These are phyloP conservation scores for Nomia melanderi DNA, from an alignment of 1,140 invertebrate species.

Conservation along the genomic window DNA sequence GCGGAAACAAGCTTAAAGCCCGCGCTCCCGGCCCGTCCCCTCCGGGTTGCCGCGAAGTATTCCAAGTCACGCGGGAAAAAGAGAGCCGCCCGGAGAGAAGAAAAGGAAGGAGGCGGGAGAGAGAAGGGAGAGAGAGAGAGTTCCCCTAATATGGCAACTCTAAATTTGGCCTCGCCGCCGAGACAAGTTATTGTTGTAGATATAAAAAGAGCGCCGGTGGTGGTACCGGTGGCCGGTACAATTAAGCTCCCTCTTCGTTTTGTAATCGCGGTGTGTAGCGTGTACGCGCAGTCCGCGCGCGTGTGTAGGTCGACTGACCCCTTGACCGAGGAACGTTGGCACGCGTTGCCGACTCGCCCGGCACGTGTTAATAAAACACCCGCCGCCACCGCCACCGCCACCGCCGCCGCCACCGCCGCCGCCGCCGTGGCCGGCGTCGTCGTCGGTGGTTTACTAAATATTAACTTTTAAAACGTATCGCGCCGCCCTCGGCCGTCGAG, in stretches of 20 bases:
- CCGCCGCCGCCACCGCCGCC: neutral
- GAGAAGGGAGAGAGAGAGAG: too few relatives aligned
- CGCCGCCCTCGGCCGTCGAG: neutral
- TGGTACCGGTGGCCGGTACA: constrained; percentile 13
- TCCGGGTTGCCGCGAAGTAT: constrained; percentile 3
- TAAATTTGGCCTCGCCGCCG: constrained; percentile 41
- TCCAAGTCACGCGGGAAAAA: neutral
- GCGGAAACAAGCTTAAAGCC: constrained; percentile 30
- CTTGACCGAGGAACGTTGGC: constrained; percentile 58
- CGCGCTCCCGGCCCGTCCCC: neutral
- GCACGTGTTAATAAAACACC: constrained; percentile 62
- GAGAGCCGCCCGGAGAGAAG: neutral
- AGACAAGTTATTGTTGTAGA: constrained; percentile 48
- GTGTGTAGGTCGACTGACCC: constrained; percentile 47
- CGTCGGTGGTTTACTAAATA: constrained; percentile 54
- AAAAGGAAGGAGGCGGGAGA: neutral
- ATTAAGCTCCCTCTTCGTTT: constrained; percentile 51
- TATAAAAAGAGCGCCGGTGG: constrained; percentile 34
- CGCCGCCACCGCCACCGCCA: neutral
- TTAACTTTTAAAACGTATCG: constrained; percentile 50
- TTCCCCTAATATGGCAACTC: constrained; percentile 30
- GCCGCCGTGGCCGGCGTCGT: neutral
- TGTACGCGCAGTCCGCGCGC: neutral
- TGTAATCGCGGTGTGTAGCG: constrained; percentile 32
- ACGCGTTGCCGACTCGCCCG: constrained; percentile 50